Base-by-base conservation (phyloP, 1,140 invertebrate species). In the Amphibalanus amphitrite region DNA sequence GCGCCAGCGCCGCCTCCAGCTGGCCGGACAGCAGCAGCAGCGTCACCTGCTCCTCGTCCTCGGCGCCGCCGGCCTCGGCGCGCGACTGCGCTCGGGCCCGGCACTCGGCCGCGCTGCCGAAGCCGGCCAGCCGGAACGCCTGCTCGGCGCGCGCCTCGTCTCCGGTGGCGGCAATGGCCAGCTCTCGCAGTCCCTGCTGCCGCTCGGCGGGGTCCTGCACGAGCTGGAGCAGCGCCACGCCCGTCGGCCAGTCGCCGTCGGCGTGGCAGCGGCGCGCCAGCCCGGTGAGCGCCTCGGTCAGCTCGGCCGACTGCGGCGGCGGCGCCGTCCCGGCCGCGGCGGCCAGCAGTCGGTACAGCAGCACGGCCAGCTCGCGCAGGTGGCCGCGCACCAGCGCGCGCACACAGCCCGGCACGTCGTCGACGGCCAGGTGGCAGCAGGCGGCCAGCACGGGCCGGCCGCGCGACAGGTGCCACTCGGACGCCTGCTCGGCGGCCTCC, bases 391-490 rank as follows among this genome's bases (percentile, higher is more conserved):
- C 26, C 64, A 65, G 64, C 20, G 64, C 26, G 6, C 23, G 26
- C 20, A 65, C 4, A 23, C 64, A 65, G 64, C 64, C 64, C 3
- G 64, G 23, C 64, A 74, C 72, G 74, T 83, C 76, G 76, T 80
- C 78, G 10, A 80, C 75, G 70, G 81, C 78, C 33, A 83, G 71
- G 71, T 79, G 77, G 75, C 80, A 82, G 75, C 82, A 83, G 10
- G 81, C 80, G 30, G 82, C 79, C 40, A 78, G 70, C 10, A 80
- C 75, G 38, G 82, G 79, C 28, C 78, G 79, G 13, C 82, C 82
- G 72, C 77, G 76, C 17, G 75, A 71, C 26, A 81, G 78, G 70
- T 81, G 77, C 76, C 77, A 79, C 30, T 80, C 78, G 28, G 6
- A 65, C 64, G 64, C 23, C 23, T 65, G 64, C 6, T 23, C 64